These are phyloP conservation scores for Clistopyga incitator DNA, from an alignment of 2,888 invertebrate species.

Conservation along the genomic window DNA sequence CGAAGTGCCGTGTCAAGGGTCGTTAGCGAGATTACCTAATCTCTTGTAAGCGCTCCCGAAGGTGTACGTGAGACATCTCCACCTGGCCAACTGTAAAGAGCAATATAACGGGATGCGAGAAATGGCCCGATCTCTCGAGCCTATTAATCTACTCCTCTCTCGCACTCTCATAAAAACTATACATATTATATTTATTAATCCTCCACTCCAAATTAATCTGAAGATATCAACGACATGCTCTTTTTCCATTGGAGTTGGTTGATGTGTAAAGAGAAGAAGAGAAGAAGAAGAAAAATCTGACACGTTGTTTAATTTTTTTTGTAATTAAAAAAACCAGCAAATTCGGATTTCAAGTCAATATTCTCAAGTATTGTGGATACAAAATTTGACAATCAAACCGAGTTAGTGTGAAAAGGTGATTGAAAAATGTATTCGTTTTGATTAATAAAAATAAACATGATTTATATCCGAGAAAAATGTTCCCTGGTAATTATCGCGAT, in stretches of 20 bases:
- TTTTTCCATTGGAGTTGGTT: no score
- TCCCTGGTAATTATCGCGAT: background rate
- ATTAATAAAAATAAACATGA: background rate
- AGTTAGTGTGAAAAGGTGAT: background rate
- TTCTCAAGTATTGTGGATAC: no score
- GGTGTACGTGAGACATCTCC: constrained; percentile 62
- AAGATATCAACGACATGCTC: no score
- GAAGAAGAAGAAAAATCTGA: no score
- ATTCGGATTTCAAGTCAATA: no score
- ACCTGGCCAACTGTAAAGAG: constrained; percentile 52
- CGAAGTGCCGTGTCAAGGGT: constrained; percentile 71
- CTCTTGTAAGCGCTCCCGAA: constrained; percentile 69
- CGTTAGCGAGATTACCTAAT: constrained; percentile 76
- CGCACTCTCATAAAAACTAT: background rate
- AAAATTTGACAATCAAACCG: background rate
- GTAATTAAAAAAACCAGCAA: no score
- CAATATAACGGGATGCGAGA: constrained; percentile 36
- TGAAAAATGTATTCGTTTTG: background rate
- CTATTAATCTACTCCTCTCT: constrained; percentile 28
- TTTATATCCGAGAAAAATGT: background rate
- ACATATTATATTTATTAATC: constrained; percentile 5
- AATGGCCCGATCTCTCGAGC: constrained; percentile 14
- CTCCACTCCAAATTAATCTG: background rate
- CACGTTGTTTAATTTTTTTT: no score
- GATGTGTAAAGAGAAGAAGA: no score